Base-by-base conservation (phyloP, 1,140 invertebrate genomes). In the Philotrypesis tridentata region DNA sequence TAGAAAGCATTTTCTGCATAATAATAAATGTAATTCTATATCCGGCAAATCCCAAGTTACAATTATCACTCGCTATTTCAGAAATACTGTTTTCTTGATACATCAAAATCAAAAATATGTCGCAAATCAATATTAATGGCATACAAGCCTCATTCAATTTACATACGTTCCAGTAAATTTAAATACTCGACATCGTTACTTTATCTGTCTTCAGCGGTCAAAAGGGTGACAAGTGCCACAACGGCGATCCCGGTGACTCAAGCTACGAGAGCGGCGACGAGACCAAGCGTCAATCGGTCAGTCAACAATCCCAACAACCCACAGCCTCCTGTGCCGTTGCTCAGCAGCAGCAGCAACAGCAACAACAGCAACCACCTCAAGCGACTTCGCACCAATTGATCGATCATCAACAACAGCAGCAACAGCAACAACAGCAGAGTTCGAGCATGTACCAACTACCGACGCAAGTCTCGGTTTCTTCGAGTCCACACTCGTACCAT, bases 371-470 rank as follows among this genome's bases (percentile, higher is more conserved):
- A 88, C 61, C 89, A 90, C 89, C 91, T 68, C 88, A 89, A 65
- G 89, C 91, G 61, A 85, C 90, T 1, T 89, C 92, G 89, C 93
- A 93, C 76, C 92, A 92, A 74, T 88, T 93, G 61, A 92, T 91
- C 27, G 83, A 88, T 9, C 91, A 90, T 0, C 89, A 68, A 21
- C 76, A 83, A n/a, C 85, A 85, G 14, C 83, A 86, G 29, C 84
- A 86, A 23, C 37, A 80, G n/a, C 85, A 85, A n/a, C n/a, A n/a
- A n/a, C n/a, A 89, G 71, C 89, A 90, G 71, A 85, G 89, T 1
- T 89, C 92, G 61, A 86, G 89, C 82, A 93, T 93, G 89, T 93
- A 93, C 79, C 93, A 93, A 77, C 87, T 93, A 40, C 92, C 92
- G n/a, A 80, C 88, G 12, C 92, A 90, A 0, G 88, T 90, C 37